phyloP scores from a whole-genome alignment of 2,888 invertebrate species.

The Drosophila tanythrix region DNA sequence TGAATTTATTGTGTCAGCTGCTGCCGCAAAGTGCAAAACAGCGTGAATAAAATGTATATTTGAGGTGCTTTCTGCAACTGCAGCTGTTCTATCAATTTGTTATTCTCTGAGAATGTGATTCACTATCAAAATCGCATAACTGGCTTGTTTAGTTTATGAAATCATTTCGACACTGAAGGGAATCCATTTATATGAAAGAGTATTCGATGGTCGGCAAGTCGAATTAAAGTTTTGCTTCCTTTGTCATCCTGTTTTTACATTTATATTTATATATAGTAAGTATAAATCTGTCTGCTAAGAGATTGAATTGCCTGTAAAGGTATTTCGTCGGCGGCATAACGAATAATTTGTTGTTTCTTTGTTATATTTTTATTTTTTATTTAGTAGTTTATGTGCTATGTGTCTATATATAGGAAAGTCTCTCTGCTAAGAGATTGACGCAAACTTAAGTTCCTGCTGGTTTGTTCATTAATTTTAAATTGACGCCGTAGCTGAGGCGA shows the following conservation, averaged over 20 bases:
- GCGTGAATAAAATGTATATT: slow-evolving; percentile 10
- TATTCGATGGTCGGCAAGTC: not conserved
- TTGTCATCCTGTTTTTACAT: too few relatives aligned
- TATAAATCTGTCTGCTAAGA: too few relatives aligned
- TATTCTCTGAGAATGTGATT: not conserved
- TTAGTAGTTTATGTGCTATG: not conserved
- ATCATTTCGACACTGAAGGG: not conserved
- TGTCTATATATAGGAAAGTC: slow-evolving; percentile 25
- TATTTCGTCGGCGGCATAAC: not conserved
- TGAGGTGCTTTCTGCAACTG: not conserved
- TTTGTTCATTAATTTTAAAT: slow-evolving; percentile 59
- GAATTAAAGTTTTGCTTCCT: not conserved
- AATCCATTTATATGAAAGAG: not conserved
- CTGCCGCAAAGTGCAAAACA: slow-evolving; percentile 18
- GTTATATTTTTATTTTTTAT: not conserved
- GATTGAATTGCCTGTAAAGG: too few relatives aligned
- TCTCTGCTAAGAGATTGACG: slow-evolving; percentile 59
- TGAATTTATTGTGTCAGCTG: slow-evolving; percentile 36
- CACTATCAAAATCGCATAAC: not conserved
- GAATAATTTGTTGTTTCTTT: not conserved
- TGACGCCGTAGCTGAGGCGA: slow-evolving; percentile 10
- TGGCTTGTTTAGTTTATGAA: not conserved
- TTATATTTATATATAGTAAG: too few relatives aligned
- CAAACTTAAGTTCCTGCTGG: slow-evolving; percentile 39
- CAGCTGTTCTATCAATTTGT: slow-evolving; percentile 39